A percentile compares a stretch with the other conserved stretches of the same genome.
Conservation (phyloP, 2,797 vertebrate genomes). For the Macrochelys suwanniensis region DNA sequence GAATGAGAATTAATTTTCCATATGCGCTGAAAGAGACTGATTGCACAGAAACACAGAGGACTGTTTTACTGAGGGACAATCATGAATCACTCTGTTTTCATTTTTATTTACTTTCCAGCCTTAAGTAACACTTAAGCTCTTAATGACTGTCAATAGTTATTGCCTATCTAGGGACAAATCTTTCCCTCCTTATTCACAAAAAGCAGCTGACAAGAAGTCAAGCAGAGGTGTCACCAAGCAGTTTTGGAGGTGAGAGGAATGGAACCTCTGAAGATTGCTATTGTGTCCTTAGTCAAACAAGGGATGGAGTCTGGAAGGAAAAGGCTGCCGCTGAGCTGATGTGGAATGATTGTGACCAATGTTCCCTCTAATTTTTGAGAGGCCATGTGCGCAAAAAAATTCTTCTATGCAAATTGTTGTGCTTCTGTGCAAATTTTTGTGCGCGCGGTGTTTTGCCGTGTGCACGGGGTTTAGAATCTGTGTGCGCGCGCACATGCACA, state of each 20-base stretch:
- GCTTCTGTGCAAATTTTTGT: too few species aligned
- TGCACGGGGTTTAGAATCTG: too few species aligned
- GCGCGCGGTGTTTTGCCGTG: too few species aligned
- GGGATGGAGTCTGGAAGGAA: neutral
- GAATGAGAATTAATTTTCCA: conserved; percentile 23
- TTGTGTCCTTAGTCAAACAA: neutral
- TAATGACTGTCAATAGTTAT: neutral
- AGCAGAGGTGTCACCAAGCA: conserved; percentile 10
- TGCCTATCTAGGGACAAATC: neutral
- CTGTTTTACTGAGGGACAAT: neutral
- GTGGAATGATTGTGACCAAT: neutral
- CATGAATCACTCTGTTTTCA: neutral
- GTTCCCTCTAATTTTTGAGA: too few species aligned
- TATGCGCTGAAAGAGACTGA: conserved; percentile 45
- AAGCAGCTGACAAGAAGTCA: neutral
- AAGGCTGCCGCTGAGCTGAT: neutral
- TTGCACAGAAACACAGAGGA: conserved; percentile 2
- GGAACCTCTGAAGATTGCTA: conserved; percentile 15
- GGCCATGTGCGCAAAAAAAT: too few species aligned
- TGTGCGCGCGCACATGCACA: too few species aligned
- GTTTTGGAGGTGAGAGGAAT: conserved; percentile 7
- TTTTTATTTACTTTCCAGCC: conserved; percentile 48
- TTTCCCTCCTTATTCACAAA: conserved; percentile 11
- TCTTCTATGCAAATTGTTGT: too few species aligned
- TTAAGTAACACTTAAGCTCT: neutral